Evolutionary conservation across 2,797 vertebrate species (phyloP).

Genomic region (Trematomus bernacchii): DNA sequence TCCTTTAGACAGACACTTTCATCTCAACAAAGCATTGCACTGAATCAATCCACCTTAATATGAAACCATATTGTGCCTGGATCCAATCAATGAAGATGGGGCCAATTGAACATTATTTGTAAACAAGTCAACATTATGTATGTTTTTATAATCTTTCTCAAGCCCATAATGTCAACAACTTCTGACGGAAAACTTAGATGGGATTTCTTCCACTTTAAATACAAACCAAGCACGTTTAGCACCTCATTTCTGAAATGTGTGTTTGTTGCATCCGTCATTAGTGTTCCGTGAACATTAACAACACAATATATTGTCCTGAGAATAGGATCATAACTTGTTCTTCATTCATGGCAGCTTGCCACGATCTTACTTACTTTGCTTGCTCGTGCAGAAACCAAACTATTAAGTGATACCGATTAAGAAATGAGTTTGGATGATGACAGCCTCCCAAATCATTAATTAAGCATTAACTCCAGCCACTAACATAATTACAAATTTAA

Average conservation of each 20-base stretch:
- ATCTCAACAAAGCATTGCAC: slow-evolving; percentile 25
- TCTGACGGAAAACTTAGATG: background rate
- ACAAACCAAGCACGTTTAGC: background rate
- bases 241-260: background rate
- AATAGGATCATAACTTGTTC: background rate
- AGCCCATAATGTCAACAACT: background rate
- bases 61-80: slow-evolving; percentile 19
- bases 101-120: slow-evolving; percentile 18
- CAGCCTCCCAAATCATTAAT: slow-evolving; percentile 5
- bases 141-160: background rate
- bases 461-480: slow-evolving; percentile 3
- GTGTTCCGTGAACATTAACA: background rate
- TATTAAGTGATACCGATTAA: background rate
- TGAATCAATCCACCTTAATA: slow-evolving; percentile 35
- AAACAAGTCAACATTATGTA: slow-evolving; percentile 7
- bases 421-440: background rate
- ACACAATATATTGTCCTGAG: background rate
- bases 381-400: slow-evolving; percentile 3
- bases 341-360: background rate
- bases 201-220: slow-evolving; percentile 18
- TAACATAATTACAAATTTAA: slow-evolving; percentile 13
- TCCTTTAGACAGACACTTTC: no score
- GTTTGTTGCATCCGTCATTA: background rate
- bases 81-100: slow-evolving; percentile 31
- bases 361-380: background rate